Evolutionary conservation across 2,888 invertebrate species (phyloP), one percentile per base, ranked within the genome.

Genomic region (Cantharis rustica): DNA sequence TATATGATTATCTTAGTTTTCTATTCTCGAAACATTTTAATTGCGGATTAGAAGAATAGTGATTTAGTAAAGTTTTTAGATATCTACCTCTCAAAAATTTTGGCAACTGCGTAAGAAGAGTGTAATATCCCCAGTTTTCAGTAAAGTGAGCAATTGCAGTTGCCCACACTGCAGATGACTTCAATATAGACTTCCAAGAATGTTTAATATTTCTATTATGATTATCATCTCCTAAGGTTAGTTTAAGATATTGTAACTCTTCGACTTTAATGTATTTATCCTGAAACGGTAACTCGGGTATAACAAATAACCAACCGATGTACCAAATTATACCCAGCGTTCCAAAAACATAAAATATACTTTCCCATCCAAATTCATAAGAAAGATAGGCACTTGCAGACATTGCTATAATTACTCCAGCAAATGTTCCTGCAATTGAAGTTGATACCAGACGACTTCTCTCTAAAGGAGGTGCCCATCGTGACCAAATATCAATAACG

Each of bases 61-160:
- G n/a, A n/a, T n/a, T n/a, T n/a, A 20, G 5, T 20, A 7, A 20
- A 20, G 5, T 5, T 20, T 20, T 5, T 7, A 20, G 20, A 20
- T 23, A 23, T 1, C 7, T 86, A 95, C 95, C 95, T 88, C 91
- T 93, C 90, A 96, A 92, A 84, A 95, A 96, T 15, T 94, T 95
- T 2, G 96, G 96, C 64, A 96, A 87, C 84, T 95, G 95, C 0
- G 95, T 96, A 1, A 96, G 90, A 80, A 96, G 66, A 0, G 96
- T 96, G 84, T 96, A 96, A 88, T 96, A 96, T 5, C 96, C 96
- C 96, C 96, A 96, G 87, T 96, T 96, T 23, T 23, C 96, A 27
- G 95, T 93, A 88, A 96, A 95, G 96, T 23, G 23, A 1, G 96
- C 95, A 71, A 93, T 91, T 0, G 95, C 92, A 61, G 96, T 95